phyloP scores from a whole-genome alignment of 2,888 invertebrate species.

The Epistrophe eligans region DNA sequence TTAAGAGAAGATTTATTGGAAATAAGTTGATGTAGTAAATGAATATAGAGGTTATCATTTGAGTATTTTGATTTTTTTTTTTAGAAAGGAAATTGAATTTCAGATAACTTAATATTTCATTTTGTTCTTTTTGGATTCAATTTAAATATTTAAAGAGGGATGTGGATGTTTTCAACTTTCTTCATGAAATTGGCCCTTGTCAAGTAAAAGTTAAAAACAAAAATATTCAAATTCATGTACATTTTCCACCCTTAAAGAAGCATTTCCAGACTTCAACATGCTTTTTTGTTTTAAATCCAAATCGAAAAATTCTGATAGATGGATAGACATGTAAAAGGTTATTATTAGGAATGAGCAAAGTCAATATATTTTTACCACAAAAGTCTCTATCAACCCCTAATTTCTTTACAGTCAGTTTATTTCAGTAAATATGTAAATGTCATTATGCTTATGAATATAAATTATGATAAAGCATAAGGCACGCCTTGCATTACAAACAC shows the following conservation, averaged over 20 bases:
- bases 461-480: neutral
- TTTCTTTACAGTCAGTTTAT: neutral
- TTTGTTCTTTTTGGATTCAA: neutral
- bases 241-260: neutral
- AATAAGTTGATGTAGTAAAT: neutral
- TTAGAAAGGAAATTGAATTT: neutral
- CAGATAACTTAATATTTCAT: neutral
- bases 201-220: neutral
- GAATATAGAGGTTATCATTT: neutral
- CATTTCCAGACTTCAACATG: neutral
- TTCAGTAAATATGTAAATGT: neutral
- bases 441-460: neutral
- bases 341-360: neutral
- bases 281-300: too few relatives aligned
- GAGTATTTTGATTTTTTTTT: neutral
- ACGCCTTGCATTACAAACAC: too few relatives aligned
- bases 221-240: neutral
- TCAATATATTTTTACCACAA: neutral
- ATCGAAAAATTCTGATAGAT: too few relatives aligned
- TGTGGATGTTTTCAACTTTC: neutral
- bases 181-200: neutral
- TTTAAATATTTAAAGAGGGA: neutral
- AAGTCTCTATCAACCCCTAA: neutral
- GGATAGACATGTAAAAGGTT: neutral
- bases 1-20: slow-evolving; percentile 16